Evolutionary conservation across 2,113 vertebrate genomes (phyloP), one percentile per base, ranked within the genome.

Genomic region (Podarcis cretensis): DNA sequence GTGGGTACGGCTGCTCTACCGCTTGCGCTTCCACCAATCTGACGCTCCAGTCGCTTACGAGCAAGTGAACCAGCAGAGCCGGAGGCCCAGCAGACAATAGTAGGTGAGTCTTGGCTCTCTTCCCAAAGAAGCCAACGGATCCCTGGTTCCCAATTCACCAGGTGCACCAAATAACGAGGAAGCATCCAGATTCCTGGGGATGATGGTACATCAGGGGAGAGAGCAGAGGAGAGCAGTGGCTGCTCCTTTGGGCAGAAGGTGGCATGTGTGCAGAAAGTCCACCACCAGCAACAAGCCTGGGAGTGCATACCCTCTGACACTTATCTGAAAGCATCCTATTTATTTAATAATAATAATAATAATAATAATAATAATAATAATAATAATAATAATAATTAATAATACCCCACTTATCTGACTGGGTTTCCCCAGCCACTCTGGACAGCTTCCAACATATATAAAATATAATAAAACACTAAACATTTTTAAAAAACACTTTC

Each of bases 1-100:
- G 81, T 96, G 95, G 95, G 90, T 96, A 35, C 90, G 93, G 74
- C 90, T 96, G 69, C 92, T 96, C 4, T 95, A 94, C 88, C 95
- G 89, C 77, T 87, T 96, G 88, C 94, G 81, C 54, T 95, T 92
- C 83, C 89, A 73, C 43, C 30, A n/a, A n/a, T 78, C 59, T 0
- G 79, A 84, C 0, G 83, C 89, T 27, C 95, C 93, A 57, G 87
- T 93, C 92, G 84, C 75, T 27, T 85, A 79, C 20, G 83, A 81
- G 20, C 78, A 74, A 69, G 57, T 4, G 10, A 14, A 75, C 13
- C 87, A 12, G 27, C 81, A 43, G 14, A 30, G 3, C 37, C 18
- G 43, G 18, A 73, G 43, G 4, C 73, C 14, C 30, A 48, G 1
- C 12, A 35, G 4, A 9, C 20, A 27, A 32, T 16, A 14, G 35